Conservation (phyloP, 2,113 vertebrate genomes). For the Etheostoma spectabile region DNA sequence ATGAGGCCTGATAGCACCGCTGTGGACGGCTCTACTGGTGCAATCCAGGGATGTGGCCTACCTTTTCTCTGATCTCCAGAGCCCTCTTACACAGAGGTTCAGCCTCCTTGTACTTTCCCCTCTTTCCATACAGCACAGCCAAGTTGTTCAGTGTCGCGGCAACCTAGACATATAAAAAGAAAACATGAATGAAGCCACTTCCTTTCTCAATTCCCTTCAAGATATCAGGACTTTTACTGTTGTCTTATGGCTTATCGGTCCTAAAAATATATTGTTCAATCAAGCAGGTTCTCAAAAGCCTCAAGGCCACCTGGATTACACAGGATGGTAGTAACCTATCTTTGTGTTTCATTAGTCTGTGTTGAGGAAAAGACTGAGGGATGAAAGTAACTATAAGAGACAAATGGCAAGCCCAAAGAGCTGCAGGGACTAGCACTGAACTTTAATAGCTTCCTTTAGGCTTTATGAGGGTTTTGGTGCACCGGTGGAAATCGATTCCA, state of each 20-base stretch:
- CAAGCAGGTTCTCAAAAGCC: not conserved
- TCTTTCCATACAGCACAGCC: constrained; percentile 97
- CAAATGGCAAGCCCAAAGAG: constrained; percentile 14
- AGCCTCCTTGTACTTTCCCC: constrained; percentile 98
- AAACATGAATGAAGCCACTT: not conserved
- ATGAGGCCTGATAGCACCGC: constrained; percentile 33
- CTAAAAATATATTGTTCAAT: not conserved
- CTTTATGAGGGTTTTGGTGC: not conserved
- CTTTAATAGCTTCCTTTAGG: constrained; percentile 18
- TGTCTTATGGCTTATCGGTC: not conserved
- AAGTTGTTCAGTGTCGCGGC: constrained; percentile 98
- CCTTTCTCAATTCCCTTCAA: not conserved
- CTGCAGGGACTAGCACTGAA: not conserved
- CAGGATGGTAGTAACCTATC: not conserved
- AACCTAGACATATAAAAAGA: constrained; percentile 83
- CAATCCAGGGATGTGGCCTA: constrained; percentile 67
- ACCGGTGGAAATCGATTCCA: not conserved
- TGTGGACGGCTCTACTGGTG: constrained; percentile 1
- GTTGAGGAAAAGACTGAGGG: not conserved
- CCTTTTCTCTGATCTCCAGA: constrained; percentile 98
- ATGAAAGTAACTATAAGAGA: not conserved
- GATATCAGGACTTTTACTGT: not conserved
- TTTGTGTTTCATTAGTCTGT: constrained; percentile 19
- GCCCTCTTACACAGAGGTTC: constrained; percentile 97
- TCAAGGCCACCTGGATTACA: constrained; percentile 6